phyloP scores from a whole-genome alignment of 2,797 vertebrate genomes.

The Alauda arvensis region DNA sequence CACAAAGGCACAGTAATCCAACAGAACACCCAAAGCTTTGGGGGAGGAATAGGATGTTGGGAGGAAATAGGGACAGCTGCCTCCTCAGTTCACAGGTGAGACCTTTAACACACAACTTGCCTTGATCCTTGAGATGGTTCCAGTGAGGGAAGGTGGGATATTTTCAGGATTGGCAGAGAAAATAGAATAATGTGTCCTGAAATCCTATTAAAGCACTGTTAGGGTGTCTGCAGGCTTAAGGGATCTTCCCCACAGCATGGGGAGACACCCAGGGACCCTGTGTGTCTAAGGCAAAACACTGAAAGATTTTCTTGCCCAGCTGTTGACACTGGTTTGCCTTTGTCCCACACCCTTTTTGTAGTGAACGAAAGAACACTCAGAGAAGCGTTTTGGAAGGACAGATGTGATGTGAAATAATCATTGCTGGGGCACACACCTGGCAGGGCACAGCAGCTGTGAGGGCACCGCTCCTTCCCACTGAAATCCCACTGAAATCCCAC shows the following conservation, averaged over 20 bases:
- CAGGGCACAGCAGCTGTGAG: not conserved
- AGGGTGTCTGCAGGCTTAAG: not conserved
- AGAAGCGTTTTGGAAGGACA: not conserved
- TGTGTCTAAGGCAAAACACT: not conserved
- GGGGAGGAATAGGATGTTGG: not conserved
- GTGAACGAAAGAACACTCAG: not conserved
- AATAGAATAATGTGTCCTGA: not conserved
- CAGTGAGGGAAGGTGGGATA: not conserved
- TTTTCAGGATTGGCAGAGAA: not conserved
- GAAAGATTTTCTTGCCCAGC: not conserved
- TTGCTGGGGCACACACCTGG: not conserved
- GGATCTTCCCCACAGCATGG: not conserved
- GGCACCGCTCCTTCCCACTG: not conserved
- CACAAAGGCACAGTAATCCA: slow-evolving; percentile 8
- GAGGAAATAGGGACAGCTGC: not conserved
- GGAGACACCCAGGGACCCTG: fast-evolving
- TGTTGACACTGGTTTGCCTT: not conserved
- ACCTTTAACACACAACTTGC: not conserved
- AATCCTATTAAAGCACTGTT: not conserved
- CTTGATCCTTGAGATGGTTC: not conserved
- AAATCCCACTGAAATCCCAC: not conserved
- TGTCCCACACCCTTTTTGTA: not conserved
- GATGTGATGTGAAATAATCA: not conserved
- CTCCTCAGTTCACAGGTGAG: not conserved
- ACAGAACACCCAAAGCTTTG: not conserved